A percentile compares a stretch with the other conserved stretches of the same genome.
These are phyloP conservation scores for Lochmaea crataegi DNA, from an alignment of 2,888 invertebrate genomes.

Conservation along the genomic window DNA sequence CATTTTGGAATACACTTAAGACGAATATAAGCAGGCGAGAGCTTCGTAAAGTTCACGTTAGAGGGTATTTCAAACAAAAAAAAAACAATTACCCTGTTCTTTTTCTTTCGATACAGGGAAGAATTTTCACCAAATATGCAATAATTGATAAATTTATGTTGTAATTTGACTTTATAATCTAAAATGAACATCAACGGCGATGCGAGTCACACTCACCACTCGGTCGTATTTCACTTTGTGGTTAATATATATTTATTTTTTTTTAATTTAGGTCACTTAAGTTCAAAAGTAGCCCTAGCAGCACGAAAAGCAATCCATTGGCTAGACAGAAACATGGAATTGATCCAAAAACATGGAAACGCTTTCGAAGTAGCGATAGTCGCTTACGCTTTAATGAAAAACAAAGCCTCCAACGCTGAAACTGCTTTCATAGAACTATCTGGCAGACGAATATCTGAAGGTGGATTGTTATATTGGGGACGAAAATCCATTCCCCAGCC, in stretches of 20 bases:
- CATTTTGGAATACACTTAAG: no score
- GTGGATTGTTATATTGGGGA: conserved; percentile 89
- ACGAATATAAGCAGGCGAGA: no score
- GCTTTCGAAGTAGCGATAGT: conserved; percentile 90
- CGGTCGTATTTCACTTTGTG: no score
- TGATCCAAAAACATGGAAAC: conserved; percentile 77
- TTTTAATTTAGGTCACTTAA: conserved; percentile 69
- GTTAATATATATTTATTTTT: neutral
- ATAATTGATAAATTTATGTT: no score
- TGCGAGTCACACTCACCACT: no score
- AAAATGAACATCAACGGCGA: no score
- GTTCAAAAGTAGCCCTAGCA: conserved; percentile 80
- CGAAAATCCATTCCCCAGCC: conserved; percentile 82
- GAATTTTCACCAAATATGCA: no score
- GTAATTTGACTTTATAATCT: no score
- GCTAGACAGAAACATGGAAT: conserved; percentile 84
- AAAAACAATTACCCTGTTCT: no score
- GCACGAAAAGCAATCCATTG: conserved; percentile 81
- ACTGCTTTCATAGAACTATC: conserved; percentile 82
- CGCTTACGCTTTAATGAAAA: conserved; percentile 86
- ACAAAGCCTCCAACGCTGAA: conserved; percentile 88
- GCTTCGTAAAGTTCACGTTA: no score
- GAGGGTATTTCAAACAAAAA: no score
- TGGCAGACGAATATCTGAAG: conserved; percentile 65
- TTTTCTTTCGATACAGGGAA: no score